Conservation (phyloP, 2,888 invertebrate species). For the Drosophila trichaetosa region DNA sequence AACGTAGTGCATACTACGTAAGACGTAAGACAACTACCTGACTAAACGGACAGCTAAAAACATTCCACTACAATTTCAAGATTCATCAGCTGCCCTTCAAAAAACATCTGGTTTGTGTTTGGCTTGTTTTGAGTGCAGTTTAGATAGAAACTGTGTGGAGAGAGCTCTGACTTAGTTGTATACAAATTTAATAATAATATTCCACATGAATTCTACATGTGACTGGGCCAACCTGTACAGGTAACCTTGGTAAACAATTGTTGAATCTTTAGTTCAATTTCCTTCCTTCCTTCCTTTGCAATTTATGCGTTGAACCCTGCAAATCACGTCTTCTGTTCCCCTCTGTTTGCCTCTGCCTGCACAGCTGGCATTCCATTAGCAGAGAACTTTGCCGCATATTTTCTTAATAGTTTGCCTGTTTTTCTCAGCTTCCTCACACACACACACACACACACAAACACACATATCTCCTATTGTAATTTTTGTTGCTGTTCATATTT, state of each 20-base stretch:
- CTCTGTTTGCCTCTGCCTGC: not conserved
- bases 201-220: not conserved
- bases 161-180: not conserved
- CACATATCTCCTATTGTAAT: not conserved
- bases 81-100: no score
- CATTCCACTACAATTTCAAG: no score
- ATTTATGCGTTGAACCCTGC: not conserved
- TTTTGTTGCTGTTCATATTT: conserved; percentile 13
- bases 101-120: no score
- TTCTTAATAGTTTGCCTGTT: conserved; percentile 48
- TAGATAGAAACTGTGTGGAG: no score
- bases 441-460: conserved; percentile 7
- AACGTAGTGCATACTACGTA: not conserved
- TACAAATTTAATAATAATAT: not conserved
- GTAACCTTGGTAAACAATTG: not conserved
- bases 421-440: conserved; percentile 5
- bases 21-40: not conserved
- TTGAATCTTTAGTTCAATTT: not conserved
- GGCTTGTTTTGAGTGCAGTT: not conserved
- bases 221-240: not conserved
- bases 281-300: not conserved
- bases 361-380: conserved; percentile 23
- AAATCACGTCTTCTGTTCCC: not conserved
- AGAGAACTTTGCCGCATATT: conserved; percentile 47
- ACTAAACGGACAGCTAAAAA: not conserved